A percentile compares a stretch with the other conserved stretches of the same genome.
Evolutionary conservation across 2,113 vertebrate genomes (phyloP).

Genomic region (Gymnocephalus cernua): DNA sequence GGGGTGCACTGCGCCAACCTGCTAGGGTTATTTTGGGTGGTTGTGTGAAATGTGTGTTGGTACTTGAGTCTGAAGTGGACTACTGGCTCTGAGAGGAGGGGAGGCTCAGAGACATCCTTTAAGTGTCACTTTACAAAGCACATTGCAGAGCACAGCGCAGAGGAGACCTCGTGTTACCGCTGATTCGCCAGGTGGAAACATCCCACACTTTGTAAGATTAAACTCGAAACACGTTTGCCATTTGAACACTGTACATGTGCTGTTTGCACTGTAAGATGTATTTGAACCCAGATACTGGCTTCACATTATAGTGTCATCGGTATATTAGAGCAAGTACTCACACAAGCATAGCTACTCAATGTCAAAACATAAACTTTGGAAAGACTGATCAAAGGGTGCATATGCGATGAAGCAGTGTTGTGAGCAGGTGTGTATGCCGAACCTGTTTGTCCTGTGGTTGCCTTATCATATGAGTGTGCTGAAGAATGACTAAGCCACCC

Average conservation of each 20-base stretch:
- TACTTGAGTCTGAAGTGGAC: constrained; percentile 78
- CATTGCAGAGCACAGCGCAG: constrained; percentile 49
- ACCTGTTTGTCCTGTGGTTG: constrained; percentile 66
- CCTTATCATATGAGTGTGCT: constrained; percentile 54
- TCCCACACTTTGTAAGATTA: constrained; percentile 50
- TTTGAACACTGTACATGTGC: constrained; percentile 8
- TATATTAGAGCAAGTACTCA: neutral
- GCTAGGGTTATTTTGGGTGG: constrained; percentile 70
- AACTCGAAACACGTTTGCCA: constrained; percentile 5
- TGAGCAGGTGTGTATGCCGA: constrained; percentile 33
- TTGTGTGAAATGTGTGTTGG: constrained; percentile 71
- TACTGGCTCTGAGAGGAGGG: constrained; percentile 70
- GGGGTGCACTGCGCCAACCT: constrained; percentile 20
- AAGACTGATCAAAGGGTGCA: constrained; percentile 21
- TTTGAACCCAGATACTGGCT: neutral
- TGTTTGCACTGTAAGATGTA: neutral
- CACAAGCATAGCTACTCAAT: neutral
- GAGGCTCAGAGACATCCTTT: constrained; percentile 70
- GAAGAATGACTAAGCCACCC: constrained; percentile 64
- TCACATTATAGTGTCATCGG: neutral
- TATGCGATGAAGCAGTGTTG: neutral
- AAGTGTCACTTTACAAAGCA: constrained; percentile 74
- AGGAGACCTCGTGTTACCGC: constrained; percentile 24
- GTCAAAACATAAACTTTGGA: constrained; percentile 25
- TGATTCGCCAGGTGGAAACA: constrained; percentile 48